A percentile compares a stretch with the other conserved stretches of the same genome.
These are phyloP conservation scores for Anolis apletophallus DNA, from an alignment of 2,797 vertebrate species.

Conservation along the genomic window DNA sequence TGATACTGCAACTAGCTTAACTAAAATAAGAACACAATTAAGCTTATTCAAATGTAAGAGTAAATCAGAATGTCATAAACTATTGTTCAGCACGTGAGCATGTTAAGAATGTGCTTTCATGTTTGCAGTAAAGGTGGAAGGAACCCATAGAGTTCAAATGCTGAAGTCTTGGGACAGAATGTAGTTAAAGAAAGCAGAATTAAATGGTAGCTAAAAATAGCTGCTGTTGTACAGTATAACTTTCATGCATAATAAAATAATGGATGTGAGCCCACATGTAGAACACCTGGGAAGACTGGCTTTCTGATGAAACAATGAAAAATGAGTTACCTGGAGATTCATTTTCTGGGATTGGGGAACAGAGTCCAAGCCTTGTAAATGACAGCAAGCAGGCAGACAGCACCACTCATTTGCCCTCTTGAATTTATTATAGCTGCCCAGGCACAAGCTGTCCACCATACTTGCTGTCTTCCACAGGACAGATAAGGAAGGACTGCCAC, in stretches of 20 bases:
- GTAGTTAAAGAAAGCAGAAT: constrained; percentile 48
- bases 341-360: constrained; percentile 1
- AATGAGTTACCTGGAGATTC: constrained; percentile 1
- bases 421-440: not conserved
- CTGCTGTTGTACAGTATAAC: constrained; percentile 24
- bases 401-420: not conserved
- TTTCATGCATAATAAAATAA: constrained; percentile 53
- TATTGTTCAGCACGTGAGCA: constrained; percentile 55
- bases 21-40: constrained; percentile 71
- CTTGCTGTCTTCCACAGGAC: not conserved
- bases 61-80: constrained; percentile 66
- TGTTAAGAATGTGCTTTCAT: constrained; percentile 63
- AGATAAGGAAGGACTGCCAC: not conserved
- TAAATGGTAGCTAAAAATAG: constrained; percentile 65
- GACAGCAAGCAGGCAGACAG: not conserved
- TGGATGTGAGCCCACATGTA: constrained; percentile 28
- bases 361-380: not conserved
- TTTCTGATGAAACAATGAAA: constrained; percentile 27
- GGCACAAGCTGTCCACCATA: not conserved
- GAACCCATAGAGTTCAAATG: constrained; percentile 35
- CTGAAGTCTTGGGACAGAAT: constrained; percentile 41
- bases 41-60: constrained; percentile 64
- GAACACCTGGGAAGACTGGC: constrained; percentile 8
- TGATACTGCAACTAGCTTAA: constrained; percentile 64
- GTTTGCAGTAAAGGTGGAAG: constrained; percentile 12